Evolutionary conservation across 2,113 vertebrate species (phyloP), one percentile per base, ranked within the genome.

Genomic region (Onychorhynchus coronatus): DNA sequence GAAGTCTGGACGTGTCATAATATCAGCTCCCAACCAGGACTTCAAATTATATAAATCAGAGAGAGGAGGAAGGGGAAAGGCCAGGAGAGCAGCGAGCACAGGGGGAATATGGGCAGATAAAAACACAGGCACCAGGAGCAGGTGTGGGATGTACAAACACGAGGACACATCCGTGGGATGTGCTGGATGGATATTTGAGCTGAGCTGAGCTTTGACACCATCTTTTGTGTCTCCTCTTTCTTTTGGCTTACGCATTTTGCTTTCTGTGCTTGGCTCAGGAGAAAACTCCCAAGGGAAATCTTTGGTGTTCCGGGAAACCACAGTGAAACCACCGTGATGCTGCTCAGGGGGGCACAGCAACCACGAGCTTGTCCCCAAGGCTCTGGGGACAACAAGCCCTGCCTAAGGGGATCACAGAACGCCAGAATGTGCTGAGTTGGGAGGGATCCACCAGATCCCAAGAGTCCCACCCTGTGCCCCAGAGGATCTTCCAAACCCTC

Each of bases 11-110:
- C 47, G 66, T 97, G 92, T 97, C 94, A 91, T 95, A 95, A 94
- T 89, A 97, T 93, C 93, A 88, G 88, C 95, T 97, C 93, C 97
- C 96, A 94, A 93, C 52, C 83, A 97, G 96, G 96, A 92, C 94
- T 95, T 93, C 70, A 81, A 95, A 95, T 91, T 74, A 78, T 67
- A 97, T 97, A 91, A 96, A 97, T 97, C 97, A 96, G 90, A 83
- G 89, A 65, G 53, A 62, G 47, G 91, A 94, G 81, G 33, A 96
- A 97, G 93, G 96, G 71, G 97, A 98, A 98, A 97, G 89, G 68
- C 76, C 39, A 0, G 67, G 80, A 85, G 79, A 91, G 86, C 77
- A 85, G 56, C 0, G 5, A 96, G 77, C 6, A 0, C 23, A 35
- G 55, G 55, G 65, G 63, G 67, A 90, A 62, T 5, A 14, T 5